A percentile compares a stretch with the other conserved stretches of the same genome.
Evolutionary conservation across 1,140 invertebrate genomes (phyloP).

Genomic region (Pseudoatta argentina): DNA sequence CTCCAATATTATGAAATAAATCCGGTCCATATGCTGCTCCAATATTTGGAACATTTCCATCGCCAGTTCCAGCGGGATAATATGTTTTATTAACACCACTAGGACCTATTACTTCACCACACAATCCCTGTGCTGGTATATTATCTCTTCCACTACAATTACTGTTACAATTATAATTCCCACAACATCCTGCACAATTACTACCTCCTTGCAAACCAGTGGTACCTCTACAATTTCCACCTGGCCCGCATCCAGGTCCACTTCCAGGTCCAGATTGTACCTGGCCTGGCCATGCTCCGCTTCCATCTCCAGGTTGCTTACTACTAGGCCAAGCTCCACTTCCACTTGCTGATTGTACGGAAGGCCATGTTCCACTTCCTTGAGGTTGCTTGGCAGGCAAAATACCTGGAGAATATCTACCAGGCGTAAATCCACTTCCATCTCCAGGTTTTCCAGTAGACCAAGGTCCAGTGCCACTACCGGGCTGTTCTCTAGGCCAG

Average conservation of each 20-base stretch:
- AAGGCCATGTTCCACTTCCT: background rate
- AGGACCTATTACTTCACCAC: background rate
- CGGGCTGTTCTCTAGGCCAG: background rate
- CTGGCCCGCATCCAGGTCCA: background rate
- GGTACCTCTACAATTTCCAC: background rate
- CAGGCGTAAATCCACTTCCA: constrained; percentile 10
- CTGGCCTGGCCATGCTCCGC: background rate
- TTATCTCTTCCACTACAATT: constrained; percentile 10
- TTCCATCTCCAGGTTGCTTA: background rate
- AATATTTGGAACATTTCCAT: constrained; percentile 39
- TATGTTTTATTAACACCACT: constrained; percentile 42
- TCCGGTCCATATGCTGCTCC: background rate
- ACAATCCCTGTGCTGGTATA: constrained; percentile 13
- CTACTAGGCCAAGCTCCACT: background rate
- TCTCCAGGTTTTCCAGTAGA: background rate
- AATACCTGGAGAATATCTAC: background rate
- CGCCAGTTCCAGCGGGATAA: constrained; percentile 36
- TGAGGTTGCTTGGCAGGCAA: background rate
- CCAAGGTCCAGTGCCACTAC: background rate
- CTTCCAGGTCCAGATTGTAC: background rate
- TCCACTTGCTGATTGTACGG: background rate
- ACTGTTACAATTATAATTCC: constrained; percentile 5
- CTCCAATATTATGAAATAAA: background rate
- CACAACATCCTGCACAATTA: constrained; percentile 23
- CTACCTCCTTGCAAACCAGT: background rate